phyloP scores from a whole-genome alignment of 1,140 invertebrate genomes.

The Hypsibius dujardini region DNA sequence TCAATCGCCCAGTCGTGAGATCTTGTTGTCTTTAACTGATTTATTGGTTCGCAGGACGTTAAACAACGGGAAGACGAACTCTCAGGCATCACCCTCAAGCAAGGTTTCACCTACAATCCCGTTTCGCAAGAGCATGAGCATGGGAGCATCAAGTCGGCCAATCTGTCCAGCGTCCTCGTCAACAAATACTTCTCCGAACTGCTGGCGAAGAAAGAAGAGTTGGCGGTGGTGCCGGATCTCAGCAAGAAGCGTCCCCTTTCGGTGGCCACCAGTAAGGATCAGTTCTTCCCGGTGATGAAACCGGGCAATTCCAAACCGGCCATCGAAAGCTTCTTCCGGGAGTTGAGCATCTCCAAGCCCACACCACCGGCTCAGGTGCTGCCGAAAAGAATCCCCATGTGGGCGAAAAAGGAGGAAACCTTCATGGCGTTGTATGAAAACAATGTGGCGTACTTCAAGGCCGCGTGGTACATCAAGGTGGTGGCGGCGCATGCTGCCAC shows the following conservation, averaged over 20 bases:
- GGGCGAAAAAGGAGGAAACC: slow-evolving; percentile 93
- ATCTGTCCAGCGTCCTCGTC: slow-evolving; percentile 15
- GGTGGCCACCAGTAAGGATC: slow-evolving; percentile 81
- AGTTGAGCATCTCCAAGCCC: slow-evolving; percentile 77
- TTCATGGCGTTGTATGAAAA: slow-evolving; percentile 81
- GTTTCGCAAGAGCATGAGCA: slow-evolving; percentile 20
- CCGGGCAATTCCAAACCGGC: slow-evolving; percentile 40
- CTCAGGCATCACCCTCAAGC: slow-evolving; percentile 78
- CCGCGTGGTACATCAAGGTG: slow-evolving; percentile 91
- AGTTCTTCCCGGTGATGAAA: slow-evolving; percentile 63
- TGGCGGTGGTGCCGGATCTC: slow-evolving; percentile 76
- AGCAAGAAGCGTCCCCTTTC: slow-evolving; percentile 73
- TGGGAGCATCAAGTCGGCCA: background rate
- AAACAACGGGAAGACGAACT: slow-evolving; percentile 95
- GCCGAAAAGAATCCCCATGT: slow-evolving; percentile 79
- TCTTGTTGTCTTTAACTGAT: too few relatives aligned
- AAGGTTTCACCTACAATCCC: slow-evolving; percentile 70
- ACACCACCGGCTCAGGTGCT: slow-evolving; percentile 59
- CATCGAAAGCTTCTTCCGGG: slow-evolving; percentile 88
- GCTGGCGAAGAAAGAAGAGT: slow-evolving; percentile 69
- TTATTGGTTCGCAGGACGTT: slow-evolving; percentile 83
- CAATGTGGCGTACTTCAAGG: slow-evolving; percentile 76
- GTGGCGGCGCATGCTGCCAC: slow-evolving; percentile 82
- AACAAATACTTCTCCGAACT: slow-evolving; percentile 68
- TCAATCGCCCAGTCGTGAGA: too few relatives aligned